Evolutionary conservation across 2,113 vertebrate genomes (phyloP), one percentile per base, ranked within the genome.

Genomic region (Corythaeola cristata): DNA sequence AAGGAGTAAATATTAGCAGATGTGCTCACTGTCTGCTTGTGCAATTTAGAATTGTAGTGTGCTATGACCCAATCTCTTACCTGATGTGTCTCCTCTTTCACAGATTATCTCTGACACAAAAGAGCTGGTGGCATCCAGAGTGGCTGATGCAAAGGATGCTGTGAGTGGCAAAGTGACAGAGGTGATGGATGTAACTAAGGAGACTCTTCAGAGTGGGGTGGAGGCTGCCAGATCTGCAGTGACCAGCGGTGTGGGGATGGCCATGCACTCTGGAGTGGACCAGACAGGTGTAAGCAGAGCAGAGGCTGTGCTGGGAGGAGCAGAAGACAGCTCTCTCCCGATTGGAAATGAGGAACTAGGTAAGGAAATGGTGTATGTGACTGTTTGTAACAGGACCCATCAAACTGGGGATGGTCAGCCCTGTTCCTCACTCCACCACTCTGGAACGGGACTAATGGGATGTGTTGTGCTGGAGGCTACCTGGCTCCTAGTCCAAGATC

Each of bases 331-430:
- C 49, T 96, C 97, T 91, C 98, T 99, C 39, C 98, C 99, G 3
- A 78, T 99, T 76, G 98, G 98, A 3, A 98, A 99, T 39, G 97
- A 96, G 8, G 99, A 99, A 62, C 96, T 99, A 47, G 98, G 99
- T 99, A 91, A 99, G 98, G 18, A 85, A 69, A 41, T 1, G 0
- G 3, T 8, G 8, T 4, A 2, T 32, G 11, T 56, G 49, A 26
- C 8, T 32, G 1, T 0, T 5, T 23, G 20, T 4, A 21, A 4
- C 47, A 22, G 37, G 58, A 41, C 4, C 3, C 13, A 5, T 37
- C 15, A 37, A 7, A 4, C 2, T 56, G 59, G 37, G 50, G 11
- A 4, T 44, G 49, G 28, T 35, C 47, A 53, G 20, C 6, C 19
- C 21, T 2, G 3, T 26, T 86, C 49, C 26, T 80, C 12, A 55